These are phyloP conservation scores for Drosophila paramelanica DNA, from an alignment of 2,888 invertebrate species.

Conservation along the genomic window DNA sequence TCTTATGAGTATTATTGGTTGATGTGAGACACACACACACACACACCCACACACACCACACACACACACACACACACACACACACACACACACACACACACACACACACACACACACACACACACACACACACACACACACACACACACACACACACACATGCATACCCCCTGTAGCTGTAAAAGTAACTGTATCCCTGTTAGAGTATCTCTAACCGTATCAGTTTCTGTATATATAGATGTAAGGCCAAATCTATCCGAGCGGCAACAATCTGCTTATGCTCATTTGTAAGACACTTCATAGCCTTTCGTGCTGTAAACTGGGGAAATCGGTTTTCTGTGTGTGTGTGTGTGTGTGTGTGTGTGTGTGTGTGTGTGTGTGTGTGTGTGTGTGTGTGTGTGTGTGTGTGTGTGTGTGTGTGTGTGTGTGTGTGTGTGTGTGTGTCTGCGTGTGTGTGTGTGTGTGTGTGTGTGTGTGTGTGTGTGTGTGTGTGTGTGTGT, in stretches of 20 bases:
- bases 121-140: conserved; percentile 2
- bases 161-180: no score
- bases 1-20: conserved; percentile 37
- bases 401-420: conserved; percentile 8
- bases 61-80: conserved; percentile 5
- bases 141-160: background rate
- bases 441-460: conserved; percentile 15
- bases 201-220: no score
- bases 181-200: no score
- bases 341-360: conserved; percentile 8
- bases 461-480: conserved; percentile 15
- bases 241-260: no score
- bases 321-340: background rate
- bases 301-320: no score
- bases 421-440: conserved; percentile 10
- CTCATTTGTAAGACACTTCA: no score
- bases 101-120: conserved; percentile 2
- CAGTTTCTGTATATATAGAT: background rate
- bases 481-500: conserved; percentile 9
- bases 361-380: conserved; percentile 10
- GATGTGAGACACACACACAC: conserved; percentile 13
- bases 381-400: conserved; percentile 19
- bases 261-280: no score
- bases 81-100: background rate
- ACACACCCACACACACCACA: conserved; percentile 1